Evolutionary conservation across 2,113 vertebrate species (phyloP), one percentile per base, ranked within the genome.

Genomic region (Hemiprocne comata): DNA sequence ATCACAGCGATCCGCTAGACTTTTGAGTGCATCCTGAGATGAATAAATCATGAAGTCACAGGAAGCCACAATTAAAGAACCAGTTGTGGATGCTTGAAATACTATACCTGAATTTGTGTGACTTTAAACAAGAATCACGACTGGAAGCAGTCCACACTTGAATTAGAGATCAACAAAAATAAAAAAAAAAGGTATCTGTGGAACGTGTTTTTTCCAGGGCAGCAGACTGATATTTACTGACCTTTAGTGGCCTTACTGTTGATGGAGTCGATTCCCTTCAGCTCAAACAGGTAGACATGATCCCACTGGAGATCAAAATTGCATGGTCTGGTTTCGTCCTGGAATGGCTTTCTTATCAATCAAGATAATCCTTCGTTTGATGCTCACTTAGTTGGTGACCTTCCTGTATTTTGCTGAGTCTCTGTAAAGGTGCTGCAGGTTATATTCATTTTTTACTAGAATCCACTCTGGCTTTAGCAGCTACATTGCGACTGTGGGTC

Each of bases 41-140:
- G 84, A 96, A 97, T 97, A 96, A 97, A 96, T 94, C 96, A 97
- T 97, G 78, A 89, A 93, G 83, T 90, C 31, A 2, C 73, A 80
- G 92, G 90, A 95, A 95, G 88, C 82, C 95, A 89, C 90, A 96
- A 93, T 95, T 97, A 95, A 93, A 88, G 93, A 92, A 66, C 33
- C 50, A 64, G 61, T 90, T 58, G 34, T 54, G 48, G 65, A 48
- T 90, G 33, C 57, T 85, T 74, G 88, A 67, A 89, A 88, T 87
- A 50, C 24, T 94, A 48, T 64, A 53, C 33, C 29, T 51, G 53
- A 21, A 17, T 60, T 91, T 0, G 1, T 78, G 81, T 87, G 80
- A 87, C 78, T 95, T 93, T 75, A 85, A 91, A 67, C 53, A 77
- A 65, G 69, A 75, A 64, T 85, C 80, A 73, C 7, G 5, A 38